A percentile compares a stretch with the other conserved stretches of the same genome.
phyloP scores from a whole-genome alignment of 2,113 vertebrate genomes.

The Acanthochromis polyacanthus region DNA sequence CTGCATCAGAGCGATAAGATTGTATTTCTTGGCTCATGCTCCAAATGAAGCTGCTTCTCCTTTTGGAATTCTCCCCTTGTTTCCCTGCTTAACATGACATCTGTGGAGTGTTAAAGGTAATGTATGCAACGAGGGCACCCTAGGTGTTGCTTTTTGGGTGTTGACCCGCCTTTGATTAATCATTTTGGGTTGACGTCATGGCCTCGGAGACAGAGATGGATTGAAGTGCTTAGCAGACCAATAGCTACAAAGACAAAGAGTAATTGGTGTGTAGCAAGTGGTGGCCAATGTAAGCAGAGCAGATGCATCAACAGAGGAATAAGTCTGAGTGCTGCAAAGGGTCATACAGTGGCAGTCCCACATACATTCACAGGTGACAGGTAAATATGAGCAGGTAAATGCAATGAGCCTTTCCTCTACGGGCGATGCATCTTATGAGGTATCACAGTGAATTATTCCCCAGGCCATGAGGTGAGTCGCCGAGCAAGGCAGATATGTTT shows the following conservation, averaged over 20 bases:
- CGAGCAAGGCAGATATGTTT: slow-evolving; percentile 44
- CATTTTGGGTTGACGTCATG: slow-evolving; percentile 73
- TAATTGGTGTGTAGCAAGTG: slow-evolving; percentile 83
- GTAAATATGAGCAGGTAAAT: slow-evolving; percentile 71
- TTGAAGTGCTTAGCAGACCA: slow-evolving; percentile 86
- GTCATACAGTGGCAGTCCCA: slow-evolving; percentile 70
- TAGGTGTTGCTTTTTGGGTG: slow-evolving; percentile 69
- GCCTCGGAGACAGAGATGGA: slow-evolving; percentile 86
- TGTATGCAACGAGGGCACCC: slow-evolving; percentile 49
- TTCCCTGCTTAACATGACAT: slow-evolving; percentile 41
- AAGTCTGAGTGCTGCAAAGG: slow-evolving; percentile 68
- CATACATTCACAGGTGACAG: slow-evolving; percentile 77
- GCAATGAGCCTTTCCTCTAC: slow-evolving; percentile 45
- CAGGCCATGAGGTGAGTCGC: slow-evolving; percentile 63
- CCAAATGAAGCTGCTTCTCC: slow-evolving; percentile 22
- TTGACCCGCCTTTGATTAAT: slow-evolving; percentile 76
- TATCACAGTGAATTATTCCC: slow-evolving; percentile 68
- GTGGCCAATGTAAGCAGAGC: slow-evolving; percentile 81
- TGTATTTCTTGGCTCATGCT: slow-evolving; percentile 14
- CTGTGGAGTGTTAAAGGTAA: slow-evolving; percentile 55
- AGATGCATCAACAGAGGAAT: slow-evolving; percentile 80
- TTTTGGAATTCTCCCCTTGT: not conserved
- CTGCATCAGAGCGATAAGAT: slow-evolving; percentile 33
- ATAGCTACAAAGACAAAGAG: slow-evolving; percentile 84
- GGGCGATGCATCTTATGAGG: slow-evolving; percentile 59